Conservation (phyloP, 2,797 vertebrate genomes). For the Pteronotus mesoamericanus region DNA sequence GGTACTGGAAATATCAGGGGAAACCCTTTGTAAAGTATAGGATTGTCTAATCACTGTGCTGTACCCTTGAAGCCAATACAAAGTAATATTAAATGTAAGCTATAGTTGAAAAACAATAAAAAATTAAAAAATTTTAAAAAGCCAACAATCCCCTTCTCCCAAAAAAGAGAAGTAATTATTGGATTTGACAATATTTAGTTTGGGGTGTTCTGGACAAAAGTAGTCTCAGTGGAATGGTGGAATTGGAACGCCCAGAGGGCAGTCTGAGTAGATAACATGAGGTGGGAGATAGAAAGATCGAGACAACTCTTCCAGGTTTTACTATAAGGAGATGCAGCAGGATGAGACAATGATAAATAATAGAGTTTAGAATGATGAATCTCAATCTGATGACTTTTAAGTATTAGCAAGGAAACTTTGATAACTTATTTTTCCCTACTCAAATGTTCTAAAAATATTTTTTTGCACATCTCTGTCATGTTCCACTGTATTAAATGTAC, state of each 20-base stretch:
- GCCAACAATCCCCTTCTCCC: background rate
- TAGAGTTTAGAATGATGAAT: background rate
- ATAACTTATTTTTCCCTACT: background rate
- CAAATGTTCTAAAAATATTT: background rate
- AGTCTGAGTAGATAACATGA: background rate
- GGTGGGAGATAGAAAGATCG: background rate
- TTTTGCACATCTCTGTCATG: background rate
- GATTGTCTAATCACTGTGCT: background rate
- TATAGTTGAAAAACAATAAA: background rate
- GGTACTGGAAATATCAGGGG: background rate
- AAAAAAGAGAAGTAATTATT: background rate
- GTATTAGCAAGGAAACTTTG: background rate
- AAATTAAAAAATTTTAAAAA: background rate
- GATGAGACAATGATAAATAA: background rate
- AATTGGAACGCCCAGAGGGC: background rate
- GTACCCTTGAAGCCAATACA: background rate
- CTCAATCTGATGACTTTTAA: background rate
- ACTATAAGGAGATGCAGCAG: background rate
- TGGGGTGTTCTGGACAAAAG: background rate
- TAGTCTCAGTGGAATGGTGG: background rate
- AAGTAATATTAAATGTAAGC: background rate
- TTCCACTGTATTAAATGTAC: constrained; percentile 7
- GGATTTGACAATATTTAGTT: background rate
- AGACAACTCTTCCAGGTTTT: background rate
- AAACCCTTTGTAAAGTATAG: background rate